Base-by-base conservation (phyloP, 2,113 vertebrate species). In the Cyprinodon variegatus region DNA sequence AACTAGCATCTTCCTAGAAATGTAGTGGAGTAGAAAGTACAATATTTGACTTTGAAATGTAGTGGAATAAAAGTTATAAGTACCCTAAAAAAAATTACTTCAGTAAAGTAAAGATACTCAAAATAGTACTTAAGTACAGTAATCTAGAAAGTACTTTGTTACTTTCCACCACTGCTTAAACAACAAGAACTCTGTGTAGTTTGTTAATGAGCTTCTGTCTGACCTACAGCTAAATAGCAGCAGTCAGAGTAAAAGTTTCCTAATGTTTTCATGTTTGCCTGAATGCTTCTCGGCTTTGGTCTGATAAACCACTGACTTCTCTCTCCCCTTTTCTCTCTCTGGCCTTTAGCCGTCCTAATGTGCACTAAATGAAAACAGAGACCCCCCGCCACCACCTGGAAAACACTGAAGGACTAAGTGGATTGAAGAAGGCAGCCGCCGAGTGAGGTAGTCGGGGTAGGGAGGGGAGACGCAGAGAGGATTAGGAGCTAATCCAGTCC, bases 401-500 rank as follows among this genome's bases (percentile, higher is more conserved):
- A 77, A 69, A 85, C 82, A 37, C 61, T 45, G 48, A 59, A 41
- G 48, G 59, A 22, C 81, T 93, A 92, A 93, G 81, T 89, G 90
- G 93, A 93, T 92, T 92, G 87, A 81, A 87, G 81, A 67, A 48
- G 83, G 72, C 84, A 86, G 83, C 87, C 79, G 81, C 84, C 77
- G 72, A 78, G 83, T 48, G 74, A 88, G 77, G 84, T 77, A 89
- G 79, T 65, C 76, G 67, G 68, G 65, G 79, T 20, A 72, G 77
- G 81, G 79, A 81, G 70, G 83, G 71, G 79, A 73, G 79, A 88
- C 86, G 83, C 85, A 77, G 71, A 74, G 70, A 69, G 71, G 90
- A 89, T 88, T 89, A 92, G 68, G 68, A 82, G 71, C 74, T 94
- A 94, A 94, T 94, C 93, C 89, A 74, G 76, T 53, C 67, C 80